A percentile compares a stretch with the other conserved stretches of the same genome.
These are phyloP conservation scores for Scophthalmus maximus DNA, from an alignment of 2,113 vertebrate genomes.

Conservation along the genomic window DNA sequence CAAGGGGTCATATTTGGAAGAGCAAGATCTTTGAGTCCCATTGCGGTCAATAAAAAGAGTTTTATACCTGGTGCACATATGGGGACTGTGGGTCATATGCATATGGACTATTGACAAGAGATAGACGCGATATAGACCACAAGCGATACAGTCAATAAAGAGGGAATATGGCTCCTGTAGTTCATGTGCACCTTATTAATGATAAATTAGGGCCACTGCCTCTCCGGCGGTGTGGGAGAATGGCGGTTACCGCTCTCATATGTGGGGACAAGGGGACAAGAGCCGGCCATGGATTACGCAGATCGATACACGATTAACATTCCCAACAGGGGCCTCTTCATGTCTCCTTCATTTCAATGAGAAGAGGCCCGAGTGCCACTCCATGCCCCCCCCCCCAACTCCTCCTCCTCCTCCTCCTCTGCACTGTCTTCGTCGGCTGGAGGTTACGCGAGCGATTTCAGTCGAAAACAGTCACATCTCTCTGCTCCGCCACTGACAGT, in stretches of 20 bases:
- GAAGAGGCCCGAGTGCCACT: slow-evolving; percentile 21
- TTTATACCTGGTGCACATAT: background rate
- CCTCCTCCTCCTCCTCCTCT: slow-evolving; percentile 17
- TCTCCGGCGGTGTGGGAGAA: slow-evolving; percentile 9
- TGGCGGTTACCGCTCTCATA: slow-evolving; percentile 22
- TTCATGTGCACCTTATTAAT: slow-evolving; percentile 5
- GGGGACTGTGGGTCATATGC: background rate
- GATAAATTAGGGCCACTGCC: slow-evolving; percentile 4
- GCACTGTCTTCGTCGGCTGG: slow-evolving; percentile 32
- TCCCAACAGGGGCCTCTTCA: slow-evolving; percentile 44
- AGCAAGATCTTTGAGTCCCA: background rate
- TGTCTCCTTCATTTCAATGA: slow-evolving; percentile 54
- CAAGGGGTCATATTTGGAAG: background rate
- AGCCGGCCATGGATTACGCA: slow-evolving; percentile 38
- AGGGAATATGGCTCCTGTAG: too few relatives aligned
- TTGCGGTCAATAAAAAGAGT: background rate
- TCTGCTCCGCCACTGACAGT: slow-evolving; percentile 49
- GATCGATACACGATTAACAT: slow-evolving; percentile 73
- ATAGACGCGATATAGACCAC: background rate
- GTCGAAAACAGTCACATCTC: slow-evolving; percentile 50
- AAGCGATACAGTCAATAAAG: slow-evolving; percentile 14
- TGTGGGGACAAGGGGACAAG: slow-evolving; percentile 27
- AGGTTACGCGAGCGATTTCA: slow-evolving; percentile 54
- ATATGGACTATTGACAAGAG: slow-evolving; percentile 1
- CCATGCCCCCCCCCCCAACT: background rate